Base-by-base conservation (phyloP, 2,888 invertebrate species). In the Drosophila mayaguana region DNA sequence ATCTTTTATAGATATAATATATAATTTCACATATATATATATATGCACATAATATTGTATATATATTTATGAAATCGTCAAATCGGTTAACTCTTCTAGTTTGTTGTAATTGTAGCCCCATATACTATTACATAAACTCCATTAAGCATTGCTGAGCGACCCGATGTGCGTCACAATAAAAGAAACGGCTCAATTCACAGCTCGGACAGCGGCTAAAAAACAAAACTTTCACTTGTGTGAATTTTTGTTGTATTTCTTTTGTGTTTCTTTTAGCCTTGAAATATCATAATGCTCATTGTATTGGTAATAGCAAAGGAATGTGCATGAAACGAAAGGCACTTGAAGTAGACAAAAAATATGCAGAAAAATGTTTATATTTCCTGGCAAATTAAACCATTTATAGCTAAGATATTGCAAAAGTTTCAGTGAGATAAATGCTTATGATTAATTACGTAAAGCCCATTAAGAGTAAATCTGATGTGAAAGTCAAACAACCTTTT, bases 201-300 rank as follows among this genome's bases (percentile, higher is more conserved):
- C n/a, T 45, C 42, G 22, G 22, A 48, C 36, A 32, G 28, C 36
- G 48, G 42, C 12, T 46, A 5, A 20, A 36, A 68, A 56, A 45
- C 61, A 55, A 54, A 34, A 69, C 78, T 78, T 78, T 78, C 78
- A 74, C 74, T 61, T 63, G 60, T 63, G 53, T 61, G 48, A 38
- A 28, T 28, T 48, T 46, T 25, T 46, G 8, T 46, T 9, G 16
- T 9, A 16, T 28, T 28, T 25, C 12, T 60, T 9, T n/a, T n/a
- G 53, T 53, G 4, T 51, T 28, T 28, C 28, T 28, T 8, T n/a
- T 64, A 51, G 55, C 78, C 78, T 70, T 78, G 64, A 70, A 56
- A 70, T 57, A 25, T 18, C 34, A 53, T 22, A 68, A 63, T 43
- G 20, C 32, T 43, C 32, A n/a, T 46, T 38, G 56, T 51, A 46